Percentiles rank a stretch among this genome's conserved stretches.
phyloP scores from a whole-genome alignment of 2,888 invertebrate species.

The Polyploca ridens region DNA sequence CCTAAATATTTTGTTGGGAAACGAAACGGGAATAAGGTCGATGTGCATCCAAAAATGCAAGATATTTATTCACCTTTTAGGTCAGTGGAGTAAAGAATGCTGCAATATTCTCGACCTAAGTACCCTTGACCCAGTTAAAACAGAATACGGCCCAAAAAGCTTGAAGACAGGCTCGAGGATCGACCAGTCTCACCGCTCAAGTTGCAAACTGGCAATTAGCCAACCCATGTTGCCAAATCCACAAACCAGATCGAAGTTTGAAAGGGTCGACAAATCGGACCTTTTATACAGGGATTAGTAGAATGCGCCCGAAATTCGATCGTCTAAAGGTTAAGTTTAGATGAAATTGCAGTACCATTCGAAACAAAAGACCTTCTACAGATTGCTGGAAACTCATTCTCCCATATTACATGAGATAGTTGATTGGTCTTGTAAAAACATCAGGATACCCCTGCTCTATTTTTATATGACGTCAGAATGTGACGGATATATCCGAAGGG shows the following conservation, averaged over 20 bases:
- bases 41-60: not conserved
- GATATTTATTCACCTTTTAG: conserved; percentile 1
- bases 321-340: not conserved
- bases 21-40: not conserved
- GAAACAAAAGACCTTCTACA: too few species aligned
- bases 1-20: too few species aligned
- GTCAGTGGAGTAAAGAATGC: not conserved
- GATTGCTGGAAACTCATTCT: too few species aligned
- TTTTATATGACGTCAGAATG: too few species aligned
- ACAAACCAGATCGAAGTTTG: not conserved
- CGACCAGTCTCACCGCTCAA: not conserved
- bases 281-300: not conserved
- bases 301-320: not conserved
- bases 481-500: too few species aligned
- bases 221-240: conserved; percentile 12
- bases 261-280: conserved; percentile 3
- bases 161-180: not conserved
- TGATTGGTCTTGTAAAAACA: too few species aligned
- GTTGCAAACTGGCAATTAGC: conserved; percentile 9
- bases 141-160: not conserved
- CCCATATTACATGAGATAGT: too few species aligned
- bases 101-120: not conserved
- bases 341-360: not conserved
- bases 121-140: not conserved
- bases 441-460: too few species aligned